These are phyloP conservation scores for Bufo bufo DNA, from an alignment of 2,113 vertebrate genomes.

Conservation along the genomic window DNA sequence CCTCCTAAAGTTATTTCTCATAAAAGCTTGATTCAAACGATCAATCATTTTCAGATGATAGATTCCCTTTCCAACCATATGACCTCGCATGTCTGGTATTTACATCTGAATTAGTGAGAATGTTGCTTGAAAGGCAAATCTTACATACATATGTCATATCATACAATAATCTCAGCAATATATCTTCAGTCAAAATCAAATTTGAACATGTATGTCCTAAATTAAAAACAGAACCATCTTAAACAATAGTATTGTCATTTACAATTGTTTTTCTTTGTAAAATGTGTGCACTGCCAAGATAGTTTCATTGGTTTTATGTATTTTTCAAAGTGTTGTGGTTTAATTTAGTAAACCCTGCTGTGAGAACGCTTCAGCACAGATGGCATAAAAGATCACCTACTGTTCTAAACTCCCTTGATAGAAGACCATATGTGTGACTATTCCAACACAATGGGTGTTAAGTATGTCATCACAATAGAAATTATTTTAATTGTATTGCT, in stretches of 20 bases:
- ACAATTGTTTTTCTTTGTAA: slow-evolving; percentile 49
- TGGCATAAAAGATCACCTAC: slow-evolving; percentile 59
- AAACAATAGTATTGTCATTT: slow-evolving; percentile 23
- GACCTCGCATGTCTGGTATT: no score
- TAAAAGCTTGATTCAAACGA: no score
- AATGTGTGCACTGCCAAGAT: slow-evolving; percentile 29
- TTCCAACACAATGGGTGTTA: slow-evolving; percentile 54
- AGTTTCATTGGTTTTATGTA: slow-evolving; percentile 51
- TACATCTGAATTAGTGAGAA: no score
- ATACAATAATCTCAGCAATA: not conserved
- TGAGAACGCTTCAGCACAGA: slow-evolving; percentile 52
- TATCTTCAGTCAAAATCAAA: not conserved
- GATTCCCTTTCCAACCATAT: no score
- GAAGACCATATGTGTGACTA: slow-evolving; percentile 56
- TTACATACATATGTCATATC: no score
- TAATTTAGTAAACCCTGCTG: slow-evolving; percentile 57
- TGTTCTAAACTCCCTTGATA: slow-evolving; percentile 57
- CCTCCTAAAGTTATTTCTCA: no score
- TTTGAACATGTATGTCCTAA: not conserved
- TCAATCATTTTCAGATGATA: no score
- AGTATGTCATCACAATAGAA: slow-evolving; percentile 55
- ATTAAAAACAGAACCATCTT: not conserved
- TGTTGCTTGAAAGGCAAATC: no score
- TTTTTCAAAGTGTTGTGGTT: slow-evolving; percentile 50
- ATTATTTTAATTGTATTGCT: slow-evolving; percentile 58